A percentile compares a stretch with the other conserved stretches of the same genome.
phyloP scores from a whole-genome alignment of 2,888 invertebrate species.

The Cataglyphis altisquamis region DNA sequence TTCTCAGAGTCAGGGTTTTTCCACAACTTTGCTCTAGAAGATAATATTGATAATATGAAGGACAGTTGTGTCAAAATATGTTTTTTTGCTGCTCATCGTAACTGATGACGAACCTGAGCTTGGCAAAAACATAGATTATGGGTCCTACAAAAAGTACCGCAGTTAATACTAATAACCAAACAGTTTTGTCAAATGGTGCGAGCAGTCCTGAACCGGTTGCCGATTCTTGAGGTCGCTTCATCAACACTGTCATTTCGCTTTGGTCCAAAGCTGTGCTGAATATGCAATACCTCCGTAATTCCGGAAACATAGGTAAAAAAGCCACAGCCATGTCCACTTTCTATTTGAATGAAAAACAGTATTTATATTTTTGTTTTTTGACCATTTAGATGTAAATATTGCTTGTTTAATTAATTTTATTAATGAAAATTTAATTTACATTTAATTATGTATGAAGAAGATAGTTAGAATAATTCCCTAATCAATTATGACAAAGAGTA shows the following conservation, averaged over 20 bases:
- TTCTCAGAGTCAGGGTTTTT: constrained; percentile 87
- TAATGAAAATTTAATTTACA: background rate
- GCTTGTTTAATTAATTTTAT: background rate
- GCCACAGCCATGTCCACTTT: constrained; percentile 93
- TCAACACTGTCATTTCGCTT: constrained; percentile 92
- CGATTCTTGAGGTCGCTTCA: constrained; percentile 93
- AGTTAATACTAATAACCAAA: constrained; percentile 92
- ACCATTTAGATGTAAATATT: background rate
- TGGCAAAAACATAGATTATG: constrained; percentile 91
- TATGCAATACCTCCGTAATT: constrained; percentile 85
- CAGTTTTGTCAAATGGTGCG: constrained; percentile 92
- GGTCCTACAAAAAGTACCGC: constrained; percentile 93
- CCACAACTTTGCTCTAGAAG: constrained; percentile 82
- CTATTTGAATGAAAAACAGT: constrained; percentile 84
- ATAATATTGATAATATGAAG: background rate
- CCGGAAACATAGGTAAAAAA: constrained; percentile 90
- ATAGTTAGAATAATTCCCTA: background rate
- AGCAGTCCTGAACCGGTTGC: constrained; percentile 94
- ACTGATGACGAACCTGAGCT: constrained; percentile 86
- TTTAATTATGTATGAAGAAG: background rate
- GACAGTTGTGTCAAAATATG: background rate
- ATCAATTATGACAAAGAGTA: background rate
- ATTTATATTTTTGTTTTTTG: background rate
- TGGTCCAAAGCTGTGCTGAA: constrained; percentile 91
- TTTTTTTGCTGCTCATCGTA: background rate